Conservation (phyloP, 2,888 invertebrate species). For the Pammene fasciana region DNA sequence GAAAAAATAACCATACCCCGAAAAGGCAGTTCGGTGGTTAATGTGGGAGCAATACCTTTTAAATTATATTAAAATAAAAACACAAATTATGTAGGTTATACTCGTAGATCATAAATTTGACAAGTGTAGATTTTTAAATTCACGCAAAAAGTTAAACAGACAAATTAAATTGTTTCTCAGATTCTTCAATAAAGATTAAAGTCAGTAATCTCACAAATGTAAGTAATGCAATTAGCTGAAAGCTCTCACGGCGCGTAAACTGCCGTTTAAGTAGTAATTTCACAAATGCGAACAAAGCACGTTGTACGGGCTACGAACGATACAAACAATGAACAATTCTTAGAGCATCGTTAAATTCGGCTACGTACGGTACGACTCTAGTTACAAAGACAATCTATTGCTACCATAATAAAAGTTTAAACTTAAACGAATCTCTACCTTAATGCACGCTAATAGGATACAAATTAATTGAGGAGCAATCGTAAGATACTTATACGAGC, state of each 20-base stretch:
- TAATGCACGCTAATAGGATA: slow-evolving; percentile 4
- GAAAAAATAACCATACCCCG: no score
- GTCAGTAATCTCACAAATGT: slow-evolving; percentile 27
- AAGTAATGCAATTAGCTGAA: slow-evolving; percentile 37
- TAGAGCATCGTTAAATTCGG: slow-evolving; percentile 40
- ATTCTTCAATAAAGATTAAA: slow-evolving; percentile 5
- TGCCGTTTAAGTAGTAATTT: slow-evolving; percentile 36
- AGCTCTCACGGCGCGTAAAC: slow-evolving; percentile 38
- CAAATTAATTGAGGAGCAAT: slow-evolving; percentile 27
- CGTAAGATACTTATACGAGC: slow-evolving; percentile 40
- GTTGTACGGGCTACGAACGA: slow-evolving; percentile 24
- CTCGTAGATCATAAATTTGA: no score
- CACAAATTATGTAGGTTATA: no score
- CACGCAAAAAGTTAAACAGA: no score
- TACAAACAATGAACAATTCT: slow-evolving; percentile 37
- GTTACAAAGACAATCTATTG: slow-evolving; percentile 39
- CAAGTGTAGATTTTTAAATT: no score
- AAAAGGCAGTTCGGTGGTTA: no score
- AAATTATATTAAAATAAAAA: no score
- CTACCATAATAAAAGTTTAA: slow-evolving; percentile 33
- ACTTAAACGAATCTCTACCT: slow-evolving; percentile 19
- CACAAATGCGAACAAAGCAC: slow-evolving; percentile 38
- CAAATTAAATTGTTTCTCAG: slow-evolving; percentile 7
- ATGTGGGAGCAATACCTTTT: no score
- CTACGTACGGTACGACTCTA: slow-evolving; percentile 30